These are phyloP conservation scores for Poeciliopsis turrubarensis DNA, from an alignment of 2,113 vertebrate species.

Conservation along the genomic window DNA sequence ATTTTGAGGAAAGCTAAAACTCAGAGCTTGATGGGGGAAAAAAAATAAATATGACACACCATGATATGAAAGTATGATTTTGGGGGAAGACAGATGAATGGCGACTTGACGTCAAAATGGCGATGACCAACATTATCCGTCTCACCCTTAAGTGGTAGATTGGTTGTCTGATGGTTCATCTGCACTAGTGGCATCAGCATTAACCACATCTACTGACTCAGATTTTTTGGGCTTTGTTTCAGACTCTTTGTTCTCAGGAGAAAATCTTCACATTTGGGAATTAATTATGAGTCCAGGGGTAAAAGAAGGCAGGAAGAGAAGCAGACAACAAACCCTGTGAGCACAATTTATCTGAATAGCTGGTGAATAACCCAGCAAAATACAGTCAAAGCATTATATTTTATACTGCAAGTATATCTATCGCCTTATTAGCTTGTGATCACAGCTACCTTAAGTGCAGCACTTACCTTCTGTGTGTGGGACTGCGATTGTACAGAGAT, in stretches of 20 bases:
- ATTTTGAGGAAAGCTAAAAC: background rate
- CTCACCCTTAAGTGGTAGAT: conserved; percentile 76
- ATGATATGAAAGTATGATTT: conserved; percentile 25
- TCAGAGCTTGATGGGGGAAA: background rate
- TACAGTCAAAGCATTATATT: background rate
- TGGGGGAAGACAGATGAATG: conserved; percentile 33
- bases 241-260: conserved; percentile 74
- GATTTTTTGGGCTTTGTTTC: conserved; percentile 70
- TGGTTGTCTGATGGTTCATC: conserved; percentile 69
- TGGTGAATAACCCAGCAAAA: conserved; percentile 8
- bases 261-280: conserved; percentile 65
- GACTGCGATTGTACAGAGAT: conserved; percentile 82
- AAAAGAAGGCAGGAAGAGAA: conserved; percentile 16
- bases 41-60: conserved; percentile 5
- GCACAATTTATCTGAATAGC: conserved; percentile 3
- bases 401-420: background rate
- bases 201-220: conserved; percentile 75
- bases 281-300: conserved; percentile 25
- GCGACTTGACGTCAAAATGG: conserved; percentile 32
- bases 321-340: conserved; percentile 9
- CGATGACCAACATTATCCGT: conserved; percentile 47
- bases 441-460: background rate
- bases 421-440: background rate
- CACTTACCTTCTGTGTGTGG: conserved; percentile 86
- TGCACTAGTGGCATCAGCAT: conserved; percentile 63